Percentiles rank a stretch among this genome's conserved stretches.
phyloP scores from a whole-genome alignment of 2,113 vertebrate genomes.

The Lampris incognitus region DNA sequence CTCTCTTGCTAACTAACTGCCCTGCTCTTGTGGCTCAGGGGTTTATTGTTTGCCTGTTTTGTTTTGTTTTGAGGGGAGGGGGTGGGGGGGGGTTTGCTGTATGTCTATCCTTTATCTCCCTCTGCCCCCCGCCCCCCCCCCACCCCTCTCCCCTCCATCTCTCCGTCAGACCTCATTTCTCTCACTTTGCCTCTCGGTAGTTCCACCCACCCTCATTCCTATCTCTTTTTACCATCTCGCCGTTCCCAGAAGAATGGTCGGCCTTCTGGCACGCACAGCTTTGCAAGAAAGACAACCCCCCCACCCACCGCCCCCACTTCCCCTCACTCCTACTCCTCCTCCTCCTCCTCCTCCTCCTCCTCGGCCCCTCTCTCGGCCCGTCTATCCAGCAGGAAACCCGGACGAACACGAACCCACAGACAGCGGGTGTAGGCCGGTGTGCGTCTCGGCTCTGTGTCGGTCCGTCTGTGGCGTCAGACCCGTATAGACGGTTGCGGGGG shows the following conservation, averaged over 20 bases:
- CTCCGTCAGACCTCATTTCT: conserved; percentile 65
- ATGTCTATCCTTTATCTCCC: conserved; percentile 29
- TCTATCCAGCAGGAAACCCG: conserved; percentile 23
- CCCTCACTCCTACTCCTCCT: too few species aligned
- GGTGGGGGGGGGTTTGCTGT: neutral
- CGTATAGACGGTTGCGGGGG: neutral
- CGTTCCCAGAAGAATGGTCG: conserved; percentile 59
- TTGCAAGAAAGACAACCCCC: conserved; percentile 28
- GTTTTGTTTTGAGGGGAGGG: neutral
- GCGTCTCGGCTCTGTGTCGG: conserved; percentile 13
- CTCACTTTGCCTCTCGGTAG: conserved; percentile 54
- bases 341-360: conserved; percentile 5
- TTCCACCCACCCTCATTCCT: conserved; percentile 77
- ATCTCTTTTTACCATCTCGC: conserved; percentile 75
- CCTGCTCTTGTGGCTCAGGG: too few species aligned
- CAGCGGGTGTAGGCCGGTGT: neutral
- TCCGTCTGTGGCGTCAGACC: neutral
- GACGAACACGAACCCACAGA: conserved; percentile 5
- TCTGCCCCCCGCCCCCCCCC: conserved; percentile 36
- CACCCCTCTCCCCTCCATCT: conserved; percentile 36
- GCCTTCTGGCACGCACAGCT: conserved; percentile 46
- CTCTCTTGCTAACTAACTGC: neutral
- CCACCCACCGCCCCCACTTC: too few species aligned
- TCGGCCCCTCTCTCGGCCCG: conserved; percentile 29
- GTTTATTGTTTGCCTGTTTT: neutral